phyloP scores from a whole-genome alignment of 2,797 vertebrate genomes.

The Trachurus trachurus region DNA sequence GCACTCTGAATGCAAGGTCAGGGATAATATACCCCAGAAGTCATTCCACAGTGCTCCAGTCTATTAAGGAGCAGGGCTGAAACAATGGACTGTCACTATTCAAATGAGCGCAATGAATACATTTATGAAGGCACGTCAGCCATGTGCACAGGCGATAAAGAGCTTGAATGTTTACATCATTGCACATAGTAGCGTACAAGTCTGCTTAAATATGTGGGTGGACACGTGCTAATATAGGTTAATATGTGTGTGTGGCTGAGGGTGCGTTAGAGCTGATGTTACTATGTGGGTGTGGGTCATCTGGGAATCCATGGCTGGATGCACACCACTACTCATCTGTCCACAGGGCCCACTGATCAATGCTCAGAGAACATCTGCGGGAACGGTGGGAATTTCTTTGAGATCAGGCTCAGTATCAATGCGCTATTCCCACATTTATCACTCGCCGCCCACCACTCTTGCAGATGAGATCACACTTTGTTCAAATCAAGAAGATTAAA shows the following conservation, averaged over 20 bases:
- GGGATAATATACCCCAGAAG: conserved; percentile 58
- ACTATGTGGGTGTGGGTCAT: conserved; percentile 40
- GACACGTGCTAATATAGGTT: conserved; percentile 15
- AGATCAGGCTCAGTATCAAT: conserved; percentile 15
- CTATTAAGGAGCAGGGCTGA: conserved; percentile 51
- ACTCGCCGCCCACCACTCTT: conserved; percentile 11
- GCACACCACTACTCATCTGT: conserved; percentile 54
- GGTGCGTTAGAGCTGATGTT: conserved; percentile 37
- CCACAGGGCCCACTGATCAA: conserved; percentile 60
- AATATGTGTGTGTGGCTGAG: conserved; percentile 7
- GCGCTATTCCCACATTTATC: conserved; percentile 56
- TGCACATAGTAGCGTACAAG: background rate
- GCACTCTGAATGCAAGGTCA: conserved; percentile 66
- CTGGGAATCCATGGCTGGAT: conserved; percentile 63
- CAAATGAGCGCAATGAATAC: conserved; percentile 32
- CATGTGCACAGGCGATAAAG: background rate
- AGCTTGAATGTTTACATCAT: background rate
- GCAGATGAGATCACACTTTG: conserved; percentile 34
- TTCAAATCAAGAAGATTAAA: conserved; percentile 49
- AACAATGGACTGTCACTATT: conserved; percentile 45
- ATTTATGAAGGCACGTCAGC: conserved; percentile 6
- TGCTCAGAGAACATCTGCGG: conserved; percentile 53
- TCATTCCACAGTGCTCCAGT: conserved; percentile 36
- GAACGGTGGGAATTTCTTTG: conserved; percentile 39
- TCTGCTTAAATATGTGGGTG: conserved; percentile 15